Base-by-base conservation (phyloP, 2,113 vertebrate species). In the Spheniscus mendiculus region DNA sequence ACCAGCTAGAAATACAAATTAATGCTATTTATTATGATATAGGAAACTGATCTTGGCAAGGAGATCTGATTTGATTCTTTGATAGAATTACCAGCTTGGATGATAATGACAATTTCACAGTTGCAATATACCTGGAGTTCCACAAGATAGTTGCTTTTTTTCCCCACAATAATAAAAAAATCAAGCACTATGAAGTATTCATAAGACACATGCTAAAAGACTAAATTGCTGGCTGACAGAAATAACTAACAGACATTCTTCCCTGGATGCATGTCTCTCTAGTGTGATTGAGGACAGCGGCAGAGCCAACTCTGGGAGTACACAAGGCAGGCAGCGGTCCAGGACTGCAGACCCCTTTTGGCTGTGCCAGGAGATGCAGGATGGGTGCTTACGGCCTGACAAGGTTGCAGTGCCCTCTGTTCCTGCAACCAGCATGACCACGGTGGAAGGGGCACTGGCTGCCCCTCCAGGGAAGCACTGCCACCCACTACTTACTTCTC, bases 291-390 rank as follows among this genome's bases (percentile, higher is more conserved):
- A 82, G 77, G 61, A 42, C 30, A 49, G 61, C 76, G 59, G 52
- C 67, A 67, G 29, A 47, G 30, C 17, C 55, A 55, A 4, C 25
- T 7, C 52, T 26, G 40, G 53, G 16, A 26, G 3, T 4, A 22
- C 13, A 53, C 8, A 36, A 53, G 47, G 40, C 55, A 36, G 21
- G 47, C 74, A 47, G 21, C 5, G 1, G 30, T 12, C 53, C 77
- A 27, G 53, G 47, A 40, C 2, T 0, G 9, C 70, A 62, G 55
- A 42, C 10, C 38, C 0, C 1, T 74, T 53, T n/a, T 0, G 0
- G 38, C 52, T 67, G 45, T 27, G 47, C 69, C 61, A 15, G 38
- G 42, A 47, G 56, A n/a, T 30, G 22, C 11, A 22, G 73, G 47
- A 15, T 42, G 45, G 34, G 42, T 47, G 34, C 62, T 59, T 58